These are phyloP conservation scores for Dendrolimus punctatus DNA, from an alignment of 1,140 invertebrate genomes.

Conservation along the genomic window DNA sequence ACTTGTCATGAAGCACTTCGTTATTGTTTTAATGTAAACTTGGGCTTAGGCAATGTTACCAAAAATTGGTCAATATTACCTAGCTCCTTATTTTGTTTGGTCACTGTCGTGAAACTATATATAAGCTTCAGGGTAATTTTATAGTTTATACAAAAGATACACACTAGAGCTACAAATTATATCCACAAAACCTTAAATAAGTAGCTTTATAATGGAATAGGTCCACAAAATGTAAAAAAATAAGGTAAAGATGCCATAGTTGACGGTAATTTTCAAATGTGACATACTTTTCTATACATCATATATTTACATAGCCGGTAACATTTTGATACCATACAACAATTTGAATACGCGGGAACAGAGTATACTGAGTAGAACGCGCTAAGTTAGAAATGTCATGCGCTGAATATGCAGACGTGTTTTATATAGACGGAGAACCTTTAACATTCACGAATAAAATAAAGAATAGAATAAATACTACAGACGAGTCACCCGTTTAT, in stretches of 20 bases:
- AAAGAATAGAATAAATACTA: slow-evolving; percentile 18
- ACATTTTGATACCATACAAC: too few species aligned
- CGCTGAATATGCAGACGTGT: slow-evolving; percentile 16
- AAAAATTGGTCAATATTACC: slow-evolving; percentile 1
- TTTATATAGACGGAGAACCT: slow-evolving; percentile 13
- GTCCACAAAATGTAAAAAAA: too few species aligned
- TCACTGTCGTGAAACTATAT: not conserved
- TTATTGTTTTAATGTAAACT: not conserved
- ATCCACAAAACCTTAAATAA: slow-evolving; percentile 1
- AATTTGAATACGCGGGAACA: too few species aligned
- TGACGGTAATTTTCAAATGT: too few species aligned
- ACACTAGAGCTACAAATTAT: too few species aligned
- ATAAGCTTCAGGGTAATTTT: not conserved
- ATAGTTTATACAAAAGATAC: not conserved
- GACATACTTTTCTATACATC: too few species aligned
- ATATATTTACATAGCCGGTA: too few species aligned
- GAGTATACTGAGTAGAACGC: too few species aligned
- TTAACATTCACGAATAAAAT: slow-evolving; percentile 13
- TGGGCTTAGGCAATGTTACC: not conserved
- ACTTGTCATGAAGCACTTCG: not conserved
- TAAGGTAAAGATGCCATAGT: too few species aligned
- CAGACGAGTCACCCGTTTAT: not conserved
- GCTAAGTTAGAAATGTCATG: too few species aligned
- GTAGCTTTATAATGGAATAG: not conserved
- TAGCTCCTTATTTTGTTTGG: not conserved